Conservation (phyloP, 2,113 vertebrate species). For the Callipepla squamata region DNA sequence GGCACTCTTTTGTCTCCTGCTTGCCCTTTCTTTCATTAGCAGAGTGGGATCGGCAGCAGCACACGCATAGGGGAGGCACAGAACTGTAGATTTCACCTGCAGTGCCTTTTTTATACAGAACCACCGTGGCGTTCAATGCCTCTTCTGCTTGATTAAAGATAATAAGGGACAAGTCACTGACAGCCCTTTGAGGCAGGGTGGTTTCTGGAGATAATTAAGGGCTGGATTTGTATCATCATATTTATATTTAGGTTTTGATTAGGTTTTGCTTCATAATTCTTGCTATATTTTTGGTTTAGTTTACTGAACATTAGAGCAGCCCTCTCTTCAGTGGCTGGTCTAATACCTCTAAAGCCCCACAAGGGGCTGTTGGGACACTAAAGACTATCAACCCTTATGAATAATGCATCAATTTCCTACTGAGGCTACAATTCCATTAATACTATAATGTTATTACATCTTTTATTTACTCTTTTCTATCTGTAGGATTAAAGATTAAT, state of each 20-base stretch:
- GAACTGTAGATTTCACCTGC: conserved; percentile 10
- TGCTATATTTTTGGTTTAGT: conserved; percentile 8
- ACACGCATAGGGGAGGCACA: background rate
- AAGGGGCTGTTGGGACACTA: conserved; percentile 43
- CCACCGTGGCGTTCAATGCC: background rate
- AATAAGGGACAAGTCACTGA: conserved; percentile 29
- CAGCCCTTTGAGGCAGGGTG: conserved; percentile 37
- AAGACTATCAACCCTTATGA: conserved; percentile 61
- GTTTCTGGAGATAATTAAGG: conserved; percentile 54
- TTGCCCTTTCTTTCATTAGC: background rate
- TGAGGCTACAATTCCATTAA: conserved; percentile 56
- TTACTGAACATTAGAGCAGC: conserved; percentile 33
- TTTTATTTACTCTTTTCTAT: conserved; percentile 50
- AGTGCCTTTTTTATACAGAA: background rate
- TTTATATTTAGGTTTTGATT: conserved; percentile 62
- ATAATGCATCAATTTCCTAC: conserved; percentile 65
- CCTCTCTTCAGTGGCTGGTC: conserved; percentile 1
- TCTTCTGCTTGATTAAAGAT: conserved; percentile 57
- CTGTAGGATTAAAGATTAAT: conserved; percentile 35
- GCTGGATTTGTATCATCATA: conserved; percentile 20
- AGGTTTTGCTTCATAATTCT: conserved; percentile 40
- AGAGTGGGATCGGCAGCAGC: background rate
- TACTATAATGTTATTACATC: conserved; percentile 52
- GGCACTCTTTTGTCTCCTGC: conserved; percentile 11
- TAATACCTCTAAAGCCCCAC: conserved; percentile 42